These are phyloP conservation scores for Troides oblongomaculatus DNA, from an alignment of 2,888 invertebrate genomes.

Conservation along the genomic window DNA sequence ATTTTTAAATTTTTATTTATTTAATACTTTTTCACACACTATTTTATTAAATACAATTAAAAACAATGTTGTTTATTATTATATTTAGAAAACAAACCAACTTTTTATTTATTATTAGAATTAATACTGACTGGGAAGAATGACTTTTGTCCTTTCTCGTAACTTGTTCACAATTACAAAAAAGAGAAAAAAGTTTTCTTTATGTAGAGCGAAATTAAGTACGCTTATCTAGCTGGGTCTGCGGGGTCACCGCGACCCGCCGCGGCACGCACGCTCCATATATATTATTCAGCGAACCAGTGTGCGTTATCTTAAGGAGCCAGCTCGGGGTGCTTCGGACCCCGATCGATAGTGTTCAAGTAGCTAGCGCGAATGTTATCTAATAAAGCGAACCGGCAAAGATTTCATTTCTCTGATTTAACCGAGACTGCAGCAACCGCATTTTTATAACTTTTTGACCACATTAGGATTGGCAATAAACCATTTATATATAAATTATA, in stretches of 20 bases:
- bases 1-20: no score
- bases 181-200: neutral
- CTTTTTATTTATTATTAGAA: no score
- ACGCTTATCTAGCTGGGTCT: slow-evolving; percentile 3
- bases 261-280: slow-evolving; percentile 10
- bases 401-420: slow-evolving; percentile 1
- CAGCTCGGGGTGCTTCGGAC: slow-evolving; percentile 11
- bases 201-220: slow-evolving; percentile 1
- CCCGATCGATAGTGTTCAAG: slow-evolving; percentile 15
- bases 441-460: neutral
- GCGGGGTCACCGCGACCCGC: slow-evolving; percentile 13
- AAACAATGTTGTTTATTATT: no score
- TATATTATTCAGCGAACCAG: slow-evolving; percentile 24
- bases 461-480: no score
- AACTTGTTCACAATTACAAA: neutral
- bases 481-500: no score
- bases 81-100: no score
- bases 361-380: slow-evolving; percentile 8
- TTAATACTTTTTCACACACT: no score
- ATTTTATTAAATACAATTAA: no score
- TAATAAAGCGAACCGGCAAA: slow-evolving; percentile 13
- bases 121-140: no score
- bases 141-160: no score
- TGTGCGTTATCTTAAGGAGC: slow-evolving; percentile 22
- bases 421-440: neutral